Evolutionary conservation across 1,140 invertebrate genomes (phyloP), one percentile per base, ranked within the genome.

Genomic region (Panagrolaimus sp.): DNA sequence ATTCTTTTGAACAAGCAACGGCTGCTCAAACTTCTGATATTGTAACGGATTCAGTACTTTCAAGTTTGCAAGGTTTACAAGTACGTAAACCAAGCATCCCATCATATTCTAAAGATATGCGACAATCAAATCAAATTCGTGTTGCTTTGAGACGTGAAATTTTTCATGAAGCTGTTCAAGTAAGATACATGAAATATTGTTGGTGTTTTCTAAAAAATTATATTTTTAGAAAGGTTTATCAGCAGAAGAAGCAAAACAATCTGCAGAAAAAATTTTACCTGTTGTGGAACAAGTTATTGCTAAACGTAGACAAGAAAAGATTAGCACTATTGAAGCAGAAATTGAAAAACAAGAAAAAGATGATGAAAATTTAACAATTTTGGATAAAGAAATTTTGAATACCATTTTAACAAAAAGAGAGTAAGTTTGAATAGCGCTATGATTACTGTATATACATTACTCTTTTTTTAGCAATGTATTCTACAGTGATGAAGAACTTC

Each of bases 181-280:
- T 72, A 43, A 25, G 13, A 27, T n/a, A 13, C 16, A 70, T n/a
- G 13, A 20, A 51, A 13, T 14, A 4, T 20, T 27, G 23, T 25
- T 9, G 5, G 23, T 38, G 61, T 11, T n/a, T n/a, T n/a, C n/a
- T n/a, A n/a, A n/a, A 48, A n/a, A 5, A n/a, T 7, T 65, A 3
- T 25, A 14, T 5, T 61, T 72, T 66, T 61, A 72, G 72, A 70
- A 65, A 27, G 74, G 74, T 20, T 69, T 45, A 11, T 45, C 46
- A 9, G 62, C 73, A 20, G 63, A 44, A 42, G 73, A 75, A 66
- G 74, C 74, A 8, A 64, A 65, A 8, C 27, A 63, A 23, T 70
- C 67, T n/a, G 66, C 74, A 9, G 73, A 75, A 66, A 68, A 68
- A n/a, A 67, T 67, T n/a, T 67, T 75, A 13, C 69, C 75, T 16